Evolutionary conservation across 2,797 vertebrate species (phyloP).

Genomic region (Philypnodon macrostomus): DNA sequence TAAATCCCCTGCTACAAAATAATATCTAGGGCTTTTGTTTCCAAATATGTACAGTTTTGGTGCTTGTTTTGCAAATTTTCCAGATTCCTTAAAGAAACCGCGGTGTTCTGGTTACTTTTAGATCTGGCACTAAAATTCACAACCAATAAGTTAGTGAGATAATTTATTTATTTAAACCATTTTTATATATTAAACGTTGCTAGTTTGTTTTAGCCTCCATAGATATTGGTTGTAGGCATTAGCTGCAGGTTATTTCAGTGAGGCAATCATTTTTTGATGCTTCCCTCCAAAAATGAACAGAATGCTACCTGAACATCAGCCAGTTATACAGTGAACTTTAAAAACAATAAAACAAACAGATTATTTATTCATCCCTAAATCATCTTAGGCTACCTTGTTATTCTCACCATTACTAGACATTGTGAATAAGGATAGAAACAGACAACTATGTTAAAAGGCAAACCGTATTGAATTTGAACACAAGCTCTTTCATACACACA

Average conservation of each 20-base stretch:
- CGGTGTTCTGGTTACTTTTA: constrained; percentile 1
- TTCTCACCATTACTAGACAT: constrained; percentile 89
- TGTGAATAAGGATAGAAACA: constrained; percentile 91
- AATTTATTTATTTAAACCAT: constrained; percentile 3
- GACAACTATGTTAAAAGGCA: constrained; percentile 98
- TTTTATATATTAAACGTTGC: constrained; percentile 3
- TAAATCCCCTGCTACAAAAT: constrained; percentile 78
- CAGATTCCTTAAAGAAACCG: no score
- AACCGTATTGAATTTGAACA: constrained; percentile 84
- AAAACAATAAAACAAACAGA: constrained; percentile 63
- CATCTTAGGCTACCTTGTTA: constrained; percentile 88
- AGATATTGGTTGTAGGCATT: neutral
- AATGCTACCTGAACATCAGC: constrained; percentile 70
- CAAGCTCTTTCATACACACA: constrained; percentile 27
- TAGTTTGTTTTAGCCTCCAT: neutral
- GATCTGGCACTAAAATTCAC: constrained; percentile 11
- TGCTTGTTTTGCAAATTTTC: no score
- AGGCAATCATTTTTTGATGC: constrained; percentile 40
- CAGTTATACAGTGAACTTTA: constrained; percentile 85
- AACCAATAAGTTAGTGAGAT: neutral
- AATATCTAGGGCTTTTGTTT: constrained; percentile 46
- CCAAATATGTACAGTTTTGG: constrained; percentile 24
- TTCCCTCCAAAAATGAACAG: constrained; percentile 29
- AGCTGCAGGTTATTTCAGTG: constrained; percentile 63
- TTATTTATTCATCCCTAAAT: constrained; percentile 63